These are phyloP conservation scores for Sebastes nivosus DNA, from an alignment of 2,797 vertebrate genomes.

Conservation along the genomic window DNA sequence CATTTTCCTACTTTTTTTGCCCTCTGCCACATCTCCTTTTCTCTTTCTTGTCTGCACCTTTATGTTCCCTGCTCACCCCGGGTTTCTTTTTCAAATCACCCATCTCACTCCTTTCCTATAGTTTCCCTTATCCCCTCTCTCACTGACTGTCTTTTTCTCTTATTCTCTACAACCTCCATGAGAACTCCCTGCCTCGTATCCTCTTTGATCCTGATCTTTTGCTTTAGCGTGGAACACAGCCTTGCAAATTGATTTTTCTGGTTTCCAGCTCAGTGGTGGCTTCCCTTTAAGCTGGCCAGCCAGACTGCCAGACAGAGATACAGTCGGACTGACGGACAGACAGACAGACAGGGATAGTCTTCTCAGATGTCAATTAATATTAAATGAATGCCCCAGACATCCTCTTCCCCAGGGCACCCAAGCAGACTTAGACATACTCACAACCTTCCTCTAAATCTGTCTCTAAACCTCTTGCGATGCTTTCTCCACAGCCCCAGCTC, in stretches of 20 bases:
- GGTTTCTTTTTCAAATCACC: background rate
- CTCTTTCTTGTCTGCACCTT: background rate
- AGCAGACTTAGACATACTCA: slow-evolving; percentile 4
- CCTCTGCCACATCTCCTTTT: background rate
- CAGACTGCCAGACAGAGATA: background rate
- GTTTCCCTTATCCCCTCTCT: background rate
- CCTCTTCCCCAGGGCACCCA: slow-evolving; percentile 9
- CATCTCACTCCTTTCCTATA: background rate
- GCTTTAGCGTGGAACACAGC: slow-evolving; percentile 32
- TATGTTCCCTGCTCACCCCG: background rate
- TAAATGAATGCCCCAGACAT: slow-evolving; percentile 43
- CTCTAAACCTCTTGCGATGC: slow-evolving; percentile 11
- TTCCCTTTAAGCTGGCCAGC: slow-evolving; percentile 41
- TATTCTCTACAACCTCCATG: slow-evolving; percentile 25
- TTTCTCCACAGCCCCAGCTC: slow-evolving; percentile 5
- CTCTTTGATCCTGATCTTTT: slow-evolving; percentile 64
- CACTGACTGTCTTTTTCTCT: slow-evolving; percentile 1
- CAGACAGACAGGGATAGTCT: slow-evolving; percentile 26
- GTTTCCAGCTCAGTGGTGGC: slow-evolving; percentile 55
- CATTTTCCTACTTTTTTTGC: background rate
- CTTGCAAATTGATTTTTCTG: slow-evolving; percentile 69
- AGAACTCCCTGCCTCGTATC: slow-evolving; percentile 20
- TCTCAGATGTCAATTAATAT: slow-evolving; percentile 57
- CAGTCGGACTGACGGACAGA: background rate
- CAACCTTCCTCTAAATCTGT: slow-evolving; percentile 24